Conservation (phyloP, 2,113 vertebrate species). For the Lucifuga dentata region DNA sequence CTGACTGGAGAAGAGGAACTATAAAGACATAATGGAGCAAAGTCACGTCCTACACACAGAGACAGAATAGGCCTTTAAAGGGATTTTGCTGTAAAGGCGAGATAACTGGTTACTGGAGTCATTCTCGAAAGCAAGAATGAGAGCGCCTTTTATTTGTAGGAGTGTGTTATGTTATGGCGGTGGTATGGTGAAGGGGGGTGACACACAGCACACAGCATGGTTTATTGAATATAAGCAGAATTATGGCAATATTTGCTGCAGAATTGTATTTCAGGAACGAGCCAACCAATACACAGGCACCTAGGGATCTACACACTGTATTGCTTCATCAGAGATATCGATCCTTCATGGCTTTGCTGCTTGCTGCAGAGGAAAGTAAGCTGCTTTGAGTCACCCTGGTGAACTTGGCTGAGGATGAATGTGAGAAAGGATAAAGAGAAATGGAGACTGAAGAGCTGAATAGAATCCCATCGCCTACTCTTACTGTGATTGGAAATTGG, state of each 20-base stretch:
- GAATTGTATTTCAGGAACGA: constrained; percentile 30
- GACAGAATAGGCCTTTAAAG: constrained; percentile 57
- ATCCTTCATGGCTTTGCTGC: constrained; percentile 43
- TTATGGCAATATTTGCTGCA: constrained; percentile 7
- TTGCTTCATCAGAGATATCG: constrained; percentile 56
- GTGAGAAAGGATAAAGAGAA: constrained; percentile 34
- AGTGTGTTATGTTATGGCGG: constrained; percentile 34
- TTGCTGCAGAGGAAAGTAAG: constrained; percentile 43
- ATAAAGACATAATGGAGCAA: constrained; percentile 53
- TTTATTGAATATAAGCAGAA: constrained; percentile 31
- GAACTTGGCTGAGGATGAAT: constrained; percentile 53
- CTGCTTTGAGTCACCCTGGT: constrained; percentile 21
- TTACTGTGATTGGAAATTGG: constrained; percentile 16
- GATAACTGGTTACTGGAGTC: constrained; percentile 71
- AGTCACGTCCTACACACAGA: constrained; percentile 54
- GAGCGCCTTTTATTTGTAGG: constrained; percentile 45
- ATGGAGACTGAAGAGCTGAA: constrained; percentile 24
- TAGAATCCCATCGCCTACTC: constrained; percentile 40
- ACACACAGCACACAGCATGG: constrained; percentile 11
- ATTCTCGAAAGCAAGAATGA: constrained; percentile 53
- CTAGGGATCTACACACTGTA: constrained; percentile 33
- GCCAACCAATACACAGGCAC: constrained; percentile 38
- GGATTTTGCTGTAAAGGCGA: constrained; percentile 62
- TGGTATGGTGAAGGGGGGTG: constrained; percentile 41
- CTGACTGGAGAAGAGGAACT: constrained; percentile 38